Evolutionary conservation across 2,888 invertebrate genomes (phyloP).

Genomic region (Athalia cordata): DNA sequence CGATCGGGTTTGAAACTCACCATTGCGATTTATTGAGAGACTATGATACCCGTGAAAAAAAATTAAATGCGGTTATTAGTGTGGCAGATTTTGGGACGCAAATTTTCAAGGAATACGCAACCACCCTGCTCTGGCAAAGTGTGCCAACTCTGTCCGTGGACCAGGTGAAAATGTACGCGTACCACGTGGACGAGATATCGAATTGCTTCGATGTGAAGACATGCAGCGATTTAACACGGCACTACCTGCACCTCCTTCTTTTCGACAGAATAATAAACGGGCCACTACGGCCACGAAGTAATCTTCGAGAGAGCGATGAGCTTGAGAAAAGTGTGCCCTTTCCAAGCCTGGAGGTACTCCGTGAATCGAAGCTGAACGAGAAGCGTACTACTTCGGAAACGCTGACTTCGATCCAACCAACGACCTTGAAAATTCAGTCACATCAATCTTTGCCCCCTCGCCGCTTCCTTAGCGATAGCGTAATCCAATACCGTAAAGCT

Average conservation of each 20-base stretch:
- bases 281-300: not conserved
- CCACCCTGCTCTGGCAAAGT: not conserved
- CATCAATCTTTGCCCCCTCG: no score
- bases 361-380: not conserved
- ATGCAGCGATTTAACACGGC: constrained; percentile 42
- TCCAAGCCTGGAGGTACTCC: not conserved
- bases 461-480: constrained; percentile 45
- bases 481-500: constrained; percentile 50
- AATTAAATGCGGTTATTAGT: not conserved
- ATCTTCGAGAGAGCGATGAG: constrained; percentile 3
- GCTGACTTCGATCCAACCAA: not conserved
- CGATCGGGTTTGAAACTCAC: constrained; percentile 40
- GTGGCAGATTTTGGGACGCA: not conserved
- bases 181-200: constrained; percentile 44
- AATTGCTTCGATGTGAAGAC: constrained; percentile 45
- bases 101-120: not conserved
- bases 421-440: no score
- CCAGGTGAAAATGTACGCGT: constrained; percentile 29
- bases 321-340: constrained; percentile 18
- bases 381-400: constrained; percentile 23
- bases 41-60: not conserved
- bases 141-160: not conserved
- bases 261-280: constrained; percentile 52
- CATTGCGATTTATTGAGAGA: not conserved
- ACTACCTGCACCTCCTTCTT: constrained; percentile 51